Conservation (phyloP, 1,140 invertebrate genomes). For the Doryteuthis pealeii region DNA sequence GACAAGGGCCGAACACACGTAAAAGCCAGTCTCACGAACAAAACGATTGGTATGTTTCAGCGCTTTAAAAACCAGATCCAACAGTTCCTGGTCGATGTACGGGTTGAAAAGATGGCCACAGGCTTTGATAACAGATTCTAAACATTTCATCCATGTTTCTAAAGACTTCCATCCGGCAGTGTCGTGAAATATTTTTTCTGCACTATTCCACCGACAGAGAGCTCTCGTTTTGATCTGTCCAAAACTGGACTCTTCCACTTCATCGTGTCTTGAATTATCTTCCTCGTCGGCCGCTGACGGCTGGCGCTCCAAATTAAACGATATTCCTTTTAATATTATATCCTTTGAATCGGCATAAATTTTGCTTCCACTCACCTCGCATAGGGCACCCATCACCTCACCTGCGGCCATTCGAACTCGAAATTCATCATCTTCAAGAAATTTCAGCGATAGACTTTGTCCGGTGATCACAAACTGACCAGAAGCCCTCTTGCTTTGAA, state of each 20-base stretch:
- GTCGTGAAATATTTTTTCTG: slow-evolving; percentile 62
- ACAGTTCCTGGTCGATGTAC: slow-evolving; percentile 61
- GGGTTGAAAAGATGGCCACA: slow-evolving; percentile 61
- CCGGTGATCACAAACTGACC: slow-evolving; percentile 50
- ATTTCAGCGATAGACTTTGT: slow-evolving; percentile 42
- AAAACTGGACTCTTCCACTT: neutral
- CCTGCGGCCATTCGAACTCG: slow-evolving; percentile 61
- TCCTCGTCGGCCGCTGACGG: slow-evolving; percentile 20
- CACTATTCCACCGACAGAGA: neutral
- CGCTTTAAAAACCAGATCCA: slow-evolving; percentile 62
- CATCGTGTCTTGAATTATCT: slow-evolving; percentile 4
- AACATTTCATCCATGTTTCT: slow-evolving; percentile 66
- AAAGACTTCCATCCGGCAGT: slow-evolving; percentile 66
- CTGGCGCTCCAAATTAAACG: slow-evolving; percentile 60
- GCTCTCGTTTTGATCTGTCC: neutral
- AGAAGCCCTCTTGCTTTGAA: slow-evolving; percentile 44
- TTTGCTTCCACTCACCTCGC: slow-evolving; percentile 53
- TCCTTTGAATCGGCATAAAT: slow-evolving; percentile 56
- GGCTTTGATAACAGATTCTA: slow-evolving; percentile 63
- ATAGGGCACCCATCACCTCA: slow-evolving; percentile 60
- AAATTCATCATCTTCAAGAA: slow-evolving; percentile 60
- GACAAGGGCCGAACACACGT: slow-evolving; percentile 63
- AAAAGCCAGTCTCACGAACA: slow-evolving; percentile 66
- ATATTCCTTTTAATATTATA: slow-evolving; percentile 56
- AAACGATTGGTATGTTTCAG: slow-evolving; percentile 65